A percentile compares a stretch with the other conserved stretches of the same genome.
Evolutionary conservation across 2,797 vertebrate genomes (phyloP).

Genomic region (Cossypha polioptera): DNA sequence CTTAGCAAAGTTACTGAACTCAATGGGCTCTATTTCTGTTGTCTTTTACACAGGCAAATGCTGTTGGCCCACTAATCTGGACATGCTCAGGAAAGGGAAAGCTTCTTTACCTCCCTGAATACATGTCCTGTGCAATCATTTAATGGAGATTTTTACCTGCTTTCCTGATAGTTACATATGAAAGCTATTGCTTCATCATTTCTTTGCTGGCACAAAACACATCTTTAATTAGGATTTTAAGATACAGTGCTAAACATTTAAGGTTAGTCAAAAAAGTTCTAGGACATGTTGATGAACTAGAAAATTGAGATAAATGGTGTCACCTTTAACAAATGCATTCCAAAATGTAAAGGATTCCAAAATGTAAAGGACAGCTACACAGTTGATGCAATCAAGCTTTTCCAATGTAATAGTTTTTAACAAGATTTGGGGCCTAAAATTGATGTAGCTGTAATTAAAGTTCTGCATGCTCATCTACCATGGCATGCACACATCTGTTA

Average conservation of each 20-base stretch:
- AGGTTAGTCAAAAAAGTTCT: not conserved
- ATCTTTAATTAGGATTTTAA: constrained; percentile 1
- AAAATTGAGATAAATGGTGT: constrained; percentile 33
- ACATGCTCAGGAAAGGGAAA: not conserved
- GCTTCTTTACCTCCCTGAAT: not conserved
- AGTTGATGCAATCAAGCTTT: constrained; percentile 12
- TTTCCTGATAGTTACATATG: not conserved
- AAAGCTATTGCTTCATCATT: constrained; percentile 5
- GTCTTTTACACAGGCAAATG: not conserved
- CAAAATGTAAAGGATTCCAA: not conserved
- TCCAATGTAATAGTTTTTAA: constrained; percentile 28
- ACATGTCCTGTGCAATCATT: not conserved
- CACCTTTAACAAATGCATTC: constrained; percentile 20
- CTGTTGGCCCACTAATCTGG: not conserved
- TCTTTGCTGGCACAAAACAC: not conserved
- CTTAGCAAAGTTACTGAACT: not conserved
- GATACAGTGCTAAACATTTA: not conserved
- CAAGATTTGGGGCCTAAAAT: constrained; percentile 25
- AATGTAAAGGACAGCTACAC: not conserved
- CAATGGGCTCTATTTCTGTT: not conserved
- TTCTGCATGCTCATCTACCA: not conserved
- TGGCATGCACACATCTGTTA: not conserved
- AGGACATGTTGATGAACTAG: not conserved
- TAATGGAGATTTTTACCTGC: not conserved
- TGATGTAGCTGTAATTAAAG: constrained; percentile 45